Evolutionary conservation across 2,888 invertebrate genomes (phyloP), one percentile per base, ranked within the genome.

Genomic region (Stenolophus ochropezus): DNA sequence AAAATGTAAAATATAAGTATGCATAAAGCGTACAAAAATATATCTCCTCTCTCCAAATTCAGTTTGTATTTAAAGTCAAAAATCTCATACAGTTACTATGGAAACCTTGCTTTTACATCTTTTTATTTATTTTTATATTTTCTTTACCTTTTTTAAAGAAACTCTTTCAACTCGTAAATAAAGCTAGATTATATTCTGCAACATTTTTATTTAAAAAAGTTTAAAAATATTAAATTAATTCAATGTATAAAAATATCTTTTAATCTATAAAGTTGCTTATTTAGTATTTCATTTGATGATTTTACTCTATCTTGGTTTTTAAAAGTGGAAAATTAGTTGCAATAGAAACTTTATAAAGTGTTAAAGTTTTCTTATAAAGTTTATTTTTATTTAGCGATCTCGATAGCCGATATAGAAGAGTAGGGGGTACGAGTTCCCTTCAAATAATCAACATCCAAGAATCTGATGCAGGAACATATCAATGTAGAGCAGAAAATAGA

Each of bases 381-480:
- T 21, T 21, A 58, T 21, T 20, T 58, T 21, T 8, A 42, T 42
- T 42, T 85, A 94, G 94, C 81, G 92, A 94, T 89, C 89, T 95
- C 84, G 95, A 96, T 87, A 94, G 94, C 1, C 93, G 96, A 76
- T 96, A 95, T 90, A 93, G 93, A 86, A 92, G 94, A 85, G 92
- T 96, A 79, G 98, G 98, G 4, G 93, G 95, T 4, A 96, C 96
- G 0, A 94, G 93, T 86, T 94, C 94, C 0, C 89, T 99, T 84
- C 94, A 95, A 88, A 96, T 99, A 85, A 93, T 93, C 83, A 92
- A 93, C 33, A 94, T 97, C 71, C 93, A 93, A 84, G 95, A 96
- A 88, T 92, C 92, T 65, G 98, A 99, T 90, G 93, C 94, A 0
- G 99, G 98, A 18, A 94, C 94, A 25, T 99, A 98, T 91, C 97